A percentile compares a stretch with the other conserved stretches of the same genome.
Conservation (phyloP, 1,140 invertebrate species). For the Periplaneta americana region DNA sequence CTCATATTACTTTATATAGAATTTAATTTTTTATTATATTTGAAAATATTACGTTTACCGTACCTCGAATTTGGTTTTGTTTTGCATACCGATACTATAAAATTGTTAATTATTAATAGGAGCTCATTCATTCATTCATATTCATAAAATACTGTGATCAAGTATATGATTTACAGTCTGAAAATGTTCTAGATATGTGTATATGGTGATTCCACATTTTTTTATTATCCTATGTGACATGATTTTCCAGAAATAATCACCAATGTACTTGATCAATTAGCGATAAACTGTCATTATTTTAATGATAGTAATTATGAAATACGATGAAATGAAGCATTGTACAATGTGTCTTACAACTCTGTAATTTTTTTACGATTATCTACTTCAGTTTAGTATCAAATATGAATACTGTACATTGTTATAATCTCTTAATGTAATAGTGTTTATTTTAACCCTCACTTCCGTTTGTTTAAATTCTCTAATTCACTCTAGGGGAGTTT, state of each 20-base stretch:
- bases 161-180: background rate
- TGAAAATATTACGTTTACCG: background rate
- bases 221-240: background rate
- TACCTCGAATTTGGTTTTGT: background rate
- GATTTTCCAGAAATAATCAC: background rate
- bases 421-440: background rate
- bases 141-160: background rate
- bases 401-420: background rate
- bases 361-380: background rate
- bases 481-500: background rate
- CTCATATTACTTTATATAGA: background rate
- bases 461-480: background rate
- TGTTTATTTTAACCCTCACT: background rate
- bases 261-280: background rate
- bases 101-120: background rate
- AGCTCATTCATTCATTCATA: background rate
- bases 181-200: background rate
- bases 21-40: background rate
- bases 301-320: background rate
- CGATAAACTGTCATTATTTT: background rate
- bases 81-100: background rate
- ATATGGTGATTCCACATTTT: background rate
- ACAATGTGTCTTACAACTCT: background rate
- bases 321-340: background rate
- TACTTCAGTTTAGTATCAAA: background rate